Evolutionary conservation across 1,140 invertebrate genomes (phyloP).

Genomic region (Vanessa atalanta): DNA sequence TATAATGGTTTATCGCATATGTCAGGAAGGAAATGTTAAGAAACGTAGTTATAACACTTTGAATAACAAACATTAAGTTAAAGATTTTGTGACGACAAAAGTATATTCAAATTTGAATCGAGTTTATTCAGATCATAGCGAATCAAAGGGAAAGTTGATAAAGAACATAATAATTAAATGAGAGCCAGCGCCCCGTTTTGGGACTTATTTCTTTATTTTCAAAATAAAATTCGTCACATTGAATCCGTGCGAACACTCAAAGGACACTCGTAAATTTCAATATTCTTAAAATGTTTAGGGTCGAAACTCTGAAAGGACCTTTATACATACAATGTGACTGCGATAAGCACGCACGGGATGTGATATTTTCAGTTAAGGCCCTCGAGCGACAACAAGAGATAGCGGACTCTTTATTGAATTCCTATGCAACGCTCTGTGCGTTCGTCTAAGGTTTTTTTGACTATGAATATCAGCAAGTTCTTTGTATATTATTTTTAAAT

Average conservation of each 20-base stretch:
- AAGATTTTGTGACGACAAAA: background rate
- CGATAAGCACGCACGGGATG: constrained; percentile 64
- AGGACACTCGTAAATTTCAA: constrained; percentile 67
- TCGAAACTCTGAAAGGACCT: constrained; percentile 57
- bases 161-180: constrained; percentile 34
- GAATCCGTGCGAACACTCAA: constrained; percentile 44
- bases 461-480: no score
- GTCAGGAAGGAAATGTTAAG: background rate
- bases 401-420: constrained; percentile 55
- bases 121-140: background rate
- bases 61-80: background rate
- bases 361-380: constrained; percentile 57
- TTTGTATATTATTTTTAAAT: no score
- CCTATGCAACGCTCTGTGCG: constrained; percentile 40
- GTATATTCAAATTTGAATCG: background rate
- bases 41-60: background rate
- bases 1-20: background rate
- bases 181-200: constrained; percentile 13
- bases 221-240: constrained; percentile 41
- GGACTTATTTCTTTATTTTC: constrained; percentile 18
- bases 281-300: constrained; percentile 63
- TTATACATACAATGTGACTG: constrained; percentile 54
- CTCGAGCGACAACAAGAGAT: constrained; percentile 46
- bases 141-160: constrained; percentile 17
- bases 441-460: background rate